Evolutionary conservation across 2,797 vertebrate species (phyloP).

Genomic region (Muscicapa comitata): DNA sequence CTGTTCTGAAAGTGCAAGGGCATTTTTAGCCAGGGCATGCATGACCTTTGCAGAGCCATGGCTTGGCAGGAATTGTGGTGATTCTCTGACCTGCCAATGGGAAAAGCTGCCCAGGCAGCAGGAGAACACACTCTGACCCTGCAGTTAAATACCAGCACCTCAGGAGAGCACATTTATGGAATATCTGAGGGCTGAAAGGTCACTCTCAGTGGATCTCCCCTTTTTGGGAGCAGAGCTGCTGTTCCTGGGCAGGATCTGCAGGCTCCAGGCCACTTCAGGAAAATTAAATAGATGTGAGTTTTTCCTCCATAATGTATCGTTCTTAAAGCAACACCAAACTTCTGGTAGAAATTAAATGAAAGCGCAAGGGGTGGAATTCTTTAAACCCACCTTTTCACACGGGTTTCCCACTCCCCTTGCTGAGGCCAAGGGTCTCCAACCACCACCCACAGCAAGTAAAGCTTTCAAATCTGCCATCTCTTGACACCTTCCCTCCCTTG

Average conservation of each 20-base stretch:
- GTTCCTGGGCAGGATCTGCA: not conserved
- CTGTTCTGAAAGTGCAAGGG: constrained; percentile 19
- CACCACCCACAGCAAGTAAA: no score
- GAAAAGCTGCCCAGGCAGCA: constrained; percentile 14
- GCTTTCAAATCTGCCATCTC: not conserved
- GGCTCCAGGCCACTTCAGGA: no score
- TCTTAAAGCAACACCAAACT: not conserved
- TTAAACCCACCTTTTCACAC: no score
- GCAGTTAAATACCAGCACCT: constrained; percentile 47
- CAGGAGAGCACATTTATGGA: constrained; percentile 31
- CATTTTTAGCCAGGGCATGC: not conserved
- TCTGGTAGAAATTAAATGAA: not conserved
- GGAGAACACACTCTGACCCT: constrained; percentile 27
- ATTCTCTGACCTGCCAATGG: constrained; percentile 6
- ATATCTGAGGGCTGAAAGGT: constrained; percentile 50
- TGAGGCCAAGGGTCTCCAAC: no score
- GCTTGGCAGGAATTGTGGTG: not conserved
- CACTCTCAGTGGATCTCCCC: not conserved
- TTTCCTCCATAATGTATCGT: not conserved
- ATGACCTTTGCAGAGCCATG: constrained; percentile 19
- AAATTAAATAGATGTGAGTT: not conserved
- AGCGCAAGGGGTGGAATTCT: no score
- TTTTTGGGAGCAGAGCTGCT: not conserved
- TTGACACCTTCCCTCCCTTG: not conserved
- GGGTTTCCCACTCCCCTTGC: no score